Percentiles rank a stretch among this genome's conserved stretches.
These are phyloP conservation scores for Stegodyphus mimosarum DNA, from an alignment of 1,140 invertebrate genomes.

Conservation along the genomic window DNA sequence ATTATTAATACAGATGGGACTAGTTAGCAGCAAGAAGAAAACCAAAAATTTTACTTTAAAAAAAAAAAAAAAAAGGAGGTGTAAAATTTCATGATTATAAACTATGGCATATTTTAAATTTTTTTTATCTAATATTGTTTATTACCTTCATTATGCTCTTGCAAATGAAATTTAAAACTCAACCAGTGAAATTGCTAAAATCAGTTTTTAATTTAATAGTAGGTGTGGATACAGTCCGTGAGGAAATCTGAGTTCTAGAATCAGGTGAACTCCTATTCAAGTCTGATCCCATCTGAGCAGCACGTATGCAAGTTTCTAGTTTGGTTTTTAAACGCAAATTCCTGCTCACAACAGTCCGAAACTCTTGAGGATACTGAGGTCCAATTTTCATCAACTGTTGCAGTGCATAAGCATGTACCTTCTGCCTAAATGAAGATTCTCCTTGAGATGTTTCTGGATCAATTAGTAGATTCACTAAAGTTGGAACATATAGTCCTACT, in stretches of 20 bases:
- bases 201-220: conserved; percentile 95
- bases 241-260: conserved; percentile 65
- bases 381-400: conserved; percentile 91
- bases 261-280: conserved; percentile 47
- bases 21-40: too few relatives aligned
- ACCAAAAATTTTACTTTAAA: too few relatives aligned
- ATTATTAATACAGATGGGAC: too few relatives aligned
- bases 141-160: too few relatives aligned
- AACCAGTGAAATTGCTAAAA: conserved; percentile 83
- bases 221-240: conserved; percentile 74
- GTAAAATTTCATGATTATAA: too few relatives aligned
- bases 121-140: too few relatives aligned
- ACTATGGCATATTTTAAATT: too few relatives aligned
- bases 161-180: not conserved
- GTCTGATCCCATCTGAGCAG: conserved; percentile 67
- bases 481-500: conserved; percentile 86
- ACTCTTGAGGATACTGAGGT: conserved; percentile 90
- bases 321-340: conserved; percentile 81
- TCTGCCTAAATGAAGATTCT: conserved; percentile 72
- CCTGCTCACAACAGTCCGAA: conserved; percentile 88
- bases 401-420: conserved; percentile 87
- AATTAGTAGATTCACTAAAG: conserved; percentile 85
- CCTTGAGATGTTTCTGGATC: conserved; percentile 69
- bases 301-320: conserved; percentile 86
- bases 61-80: too few relatives aligned